A percentile compares a stretch with the other conserved stretches of the same genome.
Evolutionary conservation across 2,888 invertebrate genomes (phyloP).

Genomic region (Drosophila tanythrix): DNA sequence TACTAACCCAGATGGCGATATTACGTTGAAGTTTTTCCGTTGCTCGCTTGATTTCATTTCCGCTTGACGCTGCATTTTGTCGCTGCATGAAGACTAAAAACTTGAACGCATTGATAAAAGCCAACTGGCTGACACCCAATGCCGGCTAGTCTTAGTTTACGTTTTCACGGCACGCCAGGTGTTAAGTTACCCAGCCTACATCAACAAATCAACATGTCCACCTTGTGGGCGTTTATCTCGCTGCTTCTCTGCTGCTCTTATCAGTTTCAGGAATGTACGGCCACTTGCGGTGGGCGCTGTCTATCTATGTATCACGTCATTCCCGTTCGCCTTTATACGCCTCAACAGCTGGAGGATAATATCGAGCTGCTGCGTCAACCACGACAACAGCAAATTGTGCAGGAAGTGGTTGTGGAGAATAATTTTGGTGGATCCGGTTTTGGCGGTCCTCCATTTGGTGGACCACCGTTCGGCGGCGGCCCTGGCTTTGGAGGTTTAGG

Average conservation of each 20-base stretch:
- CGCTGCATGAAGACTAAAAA: slow-evolving; percentile 13
- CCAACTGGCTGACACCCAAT: slow-evolving; percentile 28
- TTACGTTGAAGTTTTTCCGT: slow-evolving; percentile 43
- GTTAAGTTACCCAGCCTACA: slow-evolving; percentile 10
- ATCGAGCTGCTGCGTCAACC: slow-evolving; percentile 38
- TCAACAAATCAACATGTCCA: slow-evolving; percentile 36
- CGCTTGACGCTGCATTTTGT: slow-evolving; percentile 58
- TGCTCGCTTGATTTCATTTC: slow-evolving; percentile 35
- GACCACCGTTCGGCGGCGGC: slow-evolving; percentile 15
- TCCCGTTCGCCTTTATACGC: slow-evolving; percentile 52
- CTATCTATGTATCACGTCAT: slow-evolving; percentile 39
- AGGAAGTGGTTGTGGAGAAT: slow-evolving; percentile 58
- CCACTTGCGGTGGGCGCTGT: slow-evolving; percentile 36
- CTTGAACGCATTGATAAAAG: slow-evolving; percentile 58
- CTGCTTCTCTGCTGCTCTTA: slow-evolving; percentile 15
- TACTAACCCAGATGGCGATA: slow-evolving; percentile 52
- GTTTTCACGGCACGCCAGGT: slow-evolving; percentile 34
- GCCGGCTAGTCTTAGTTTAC: slow-evolving; percentile 58
- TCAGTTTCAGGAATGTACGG: slow-evolving; percentile 13
- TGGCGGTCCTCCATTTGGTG: slow-evolving; percentile 37
- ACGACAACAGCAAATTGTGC: slow-evolving; percentile 63
- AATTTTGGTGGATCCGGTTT: slow-evolving; percentile 45
- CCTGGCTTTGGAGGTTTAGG: slow-evolving; percentile 5
- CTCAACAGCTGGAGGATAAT: slow-evolving; percentile 30
- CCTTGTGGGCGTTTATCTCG: slow-evolving; percentile 30